These are phyloP conservation scores for Gambusia affinis DNA, from an alignment of 2,113 vertebrate genomes.

Conservation along the genomic window DNA sequence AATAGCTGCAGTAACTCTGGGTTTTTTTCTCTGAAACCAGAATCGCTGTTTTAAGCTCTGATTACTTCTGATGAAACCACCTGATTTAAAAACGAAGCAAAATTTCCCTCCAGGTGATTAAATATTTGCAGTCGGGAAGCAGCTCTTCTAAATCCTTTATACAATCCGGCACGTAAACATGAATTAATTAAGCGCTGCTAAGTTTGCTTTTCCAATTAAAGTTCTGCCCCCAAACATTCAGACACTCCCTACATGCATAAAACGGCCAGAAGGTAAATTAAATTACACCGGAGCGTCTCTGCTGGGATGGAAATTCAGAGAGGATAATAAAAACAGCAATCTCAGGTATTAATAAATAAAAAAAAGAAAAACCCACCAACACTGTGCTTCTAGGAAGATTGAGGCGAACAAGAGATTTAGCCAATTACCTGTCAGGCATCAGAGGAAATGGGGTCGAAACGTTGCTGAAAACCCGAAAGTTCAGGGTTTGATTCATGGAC, in stretches of 20 bases:
- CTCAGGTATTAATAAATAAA: slow-evolving; percentile 36
- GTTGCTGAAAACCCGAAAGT: background rate
- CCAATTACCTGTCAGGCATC: slow-evolving; percentile 24
- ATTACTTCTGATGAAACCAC: slow-evolving; percentile 12
- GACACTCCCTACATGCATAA: slow-evolving; percentile 31
- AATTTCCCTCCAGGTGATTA: slow-evolving; percentile 34
- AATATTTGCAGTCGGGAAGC: slow-evolving; percentile 30
- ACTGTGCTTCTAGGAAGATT: slow-evolving; percentile 26
- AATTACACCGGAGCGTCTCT: slow-evolving; percentile 30
- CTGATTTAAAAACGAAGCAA: background rate
- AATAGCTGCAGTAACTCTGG: background rate
- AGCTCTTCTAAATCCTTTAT: slow-evolving; percentile 20
- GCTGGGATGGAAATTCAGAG: slow-evolving; percentile 42
- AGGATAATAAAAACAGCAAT: slow-evolving; percentile 53
- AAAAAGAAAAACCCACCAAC: background rate
- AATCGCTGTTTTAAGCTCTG: background rate
- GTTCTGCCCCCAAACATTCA: slow-evolving; percentile 20
- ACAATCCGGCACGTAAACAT: slow-evolving; percentile 58
- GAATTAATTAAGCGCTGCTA: slow-evolving; percentile 59
- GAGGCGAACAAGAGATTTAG: slow-evolving; percentile 21
- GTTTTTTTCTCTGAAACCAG: background rate
- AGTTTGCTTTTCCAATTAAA: slow-evolving; percentile 69
- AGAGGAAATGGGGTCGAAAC: slow-evolving; percentile 23
- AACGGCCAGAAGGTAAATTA: slow-evolving; percentile 50
- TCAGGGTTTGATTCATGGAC: slow-evolving; percentile 2